Evolutionary conservation across 2,888 invertebrate species (phyloP).

Genomic region (Chrysolina americana): DNA sequence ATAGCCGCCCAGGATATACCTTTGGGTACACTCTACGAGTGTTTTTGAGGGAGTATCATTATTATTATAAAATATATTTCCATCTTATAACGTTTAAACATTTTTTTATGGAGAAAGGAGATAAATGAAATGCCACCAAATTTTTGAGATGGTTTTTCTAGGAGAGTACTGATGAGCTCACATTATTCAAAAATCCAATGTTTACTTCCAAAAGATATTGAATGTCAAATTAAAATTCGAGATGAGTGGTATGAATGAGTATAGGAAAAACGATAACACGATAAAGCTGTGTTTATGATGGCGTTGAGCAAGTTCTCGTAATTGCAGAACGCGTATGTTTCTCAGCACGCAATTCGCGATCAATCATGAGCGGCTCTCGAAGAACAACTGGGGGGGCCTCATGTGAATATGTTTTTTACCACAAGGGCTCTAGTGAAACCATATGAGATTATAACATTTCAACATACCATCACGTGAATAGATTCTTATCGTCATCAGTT

Average conservation of each 20-base stretch:
- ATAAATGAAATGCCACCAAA: no score
- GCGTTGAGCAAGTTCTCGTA: constrained; percentile 27
- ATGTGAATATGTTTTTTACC: constrained; percentile 21
- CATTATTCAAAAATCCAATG: neutral
- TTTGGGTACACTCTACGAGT: no score
- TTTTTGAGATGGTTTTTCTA: no score
- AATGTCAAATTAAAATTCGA: constrained; percentile 22
- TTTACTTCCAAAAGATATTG: neutral
- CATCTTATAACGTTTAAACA: no score
- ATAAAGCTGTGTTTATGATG: constrained; percentile 23
- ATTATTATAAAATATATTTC: no score
- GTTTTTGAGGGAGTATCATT: no score
- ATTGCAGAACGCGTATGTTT: constrained; percentile 48
- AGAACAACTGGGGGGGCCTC: constrained; percentile 37
- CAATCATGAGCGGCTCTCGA: constrained; percentile 50
- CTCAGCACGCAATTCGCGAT: constrained; percentile 58
- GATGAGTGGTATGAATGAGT: neutral
- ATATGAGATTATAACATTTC: constrained; percentile 31
- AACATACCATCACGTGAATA: no score
- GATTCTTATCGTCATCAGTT: no score
- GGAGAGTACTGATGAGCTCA: neutral
- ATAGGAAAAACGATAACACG: constrained; percentile 10
- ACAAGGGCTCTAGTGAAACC: constrained; percentile 29
- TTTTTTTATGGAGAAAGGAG: no score
- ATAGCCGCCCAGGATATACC: no score